These are phyloP conservation scores for Cladorhizidae sp. DNA, from an alignment of 37 sponge, comb jelly and placozoan genomes.

Conservation along the genomic window DNA sequence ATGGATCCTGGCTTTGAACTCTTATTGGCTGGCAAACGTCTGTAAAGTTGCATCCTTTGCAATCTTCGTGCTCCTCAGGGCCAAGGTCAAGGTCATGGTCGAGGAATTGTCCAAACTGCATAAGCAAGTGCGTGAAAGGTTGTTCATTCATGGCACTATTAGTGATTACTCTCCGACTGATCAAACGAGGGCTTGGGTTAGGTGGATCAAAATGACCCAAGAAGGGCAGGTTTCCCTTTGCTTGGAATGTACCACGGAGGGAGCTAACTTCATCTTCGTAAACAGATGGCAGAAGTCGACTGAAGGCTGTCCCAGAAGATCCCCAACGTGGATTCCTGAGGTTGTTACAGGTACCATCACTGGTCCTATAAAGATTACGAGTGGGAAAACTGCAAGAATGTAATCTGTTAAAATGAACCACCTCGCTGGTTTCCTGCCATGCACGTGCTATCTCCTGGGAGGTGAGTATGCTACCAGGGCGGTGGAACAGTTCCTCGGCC, in stretches of 20 bases:
- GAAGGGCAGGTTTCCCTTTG: background rate
- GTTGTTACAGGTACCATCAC: slow-evolving; percentile 92
- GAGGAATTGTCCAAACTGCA: slow-evolving; percentile 96
- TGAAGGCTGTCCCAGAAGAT: slow-evolving; percentile 55
- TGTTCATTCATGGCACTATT: slow-evolving; percentile 18
- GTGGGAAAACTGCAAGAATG: slow-evolving; percentile 19
- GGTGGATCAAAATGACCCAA: slow-evolving; percentile 56
- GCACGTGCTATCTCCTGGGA: slow-evolving; percentile 38
- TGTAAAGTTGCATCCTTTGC: slow-evolving; percentile 33
- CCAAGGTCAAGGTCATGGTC: slow-evolving; percentile 83
- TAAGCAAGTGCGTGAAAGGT: slow-evolving; percentile 78
- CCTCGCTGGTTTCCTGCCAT: slow-evolving; percentile 25
- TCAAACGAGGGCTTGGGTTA: slow-evolving; percentile 61
- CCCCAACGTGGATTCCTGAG: slow-evolving; percentile 61
- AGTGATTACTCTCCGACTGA: slow-evolving; percentile 35
- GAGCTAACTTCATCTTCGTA: slow-evolving; percentile 79
- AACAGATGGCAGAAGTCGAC: slow-evolving; percentile 51
- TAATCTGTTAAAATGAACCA: background rate
- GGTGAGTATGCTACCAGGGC: slow-evolving; percentile 55
- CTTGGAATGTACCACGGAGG: slow-evolving; percentile 39
- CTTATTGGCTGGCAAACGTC: slow-evolving; percentile 61
- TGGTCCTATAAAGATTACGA: slow-evolving; percentile 25
- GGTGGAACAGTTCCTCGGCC: slow-evolving; percentile 55
- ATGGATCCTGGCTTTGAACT: slow-evolving; percentile 29
- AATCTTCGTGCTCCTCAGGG: slow-evolving; percentile 45